Conservation (phyloP, 1,140 invertebrate genomes). For the Hylaeus anthracinus region DNA sequence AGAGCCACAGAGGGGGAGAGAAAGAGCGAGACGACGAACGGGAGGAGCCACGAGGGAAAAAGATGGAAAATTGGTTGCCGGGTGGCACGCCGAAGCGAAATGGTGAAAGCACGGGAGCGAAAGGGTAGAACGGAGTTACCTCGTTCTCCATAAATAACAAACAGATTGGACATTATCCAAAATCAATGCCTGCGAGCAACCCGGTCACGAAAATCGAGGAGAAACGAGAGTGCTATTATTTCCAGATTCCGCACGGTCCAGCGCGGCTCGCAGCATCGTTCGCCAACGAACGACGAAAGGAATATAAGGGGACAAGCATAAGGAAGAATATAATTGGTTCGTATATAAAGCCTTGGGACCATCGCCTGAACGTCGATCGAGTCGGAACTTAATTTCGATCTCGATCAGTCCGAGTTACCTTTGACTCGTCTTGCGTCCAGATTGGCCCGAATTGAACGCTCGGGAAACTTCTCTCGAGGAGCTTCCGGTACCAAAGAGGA, state of each 20-base stretch:
- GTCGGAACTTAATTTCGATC: constrained; percentile 51
- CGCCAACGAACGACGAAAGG: neutral
- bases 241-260: neutral
- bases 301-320: constrained; percentile 1
- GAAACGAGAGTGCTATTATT: constrained; percentile 39
- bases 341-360: constrained; percentile 31
- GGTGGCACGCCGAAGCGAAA: constrained; percentile 25
- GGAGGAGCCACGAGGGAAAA: neutral
- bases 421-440: constrained; percentile 44
- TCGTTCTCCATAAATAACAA: constrained; percentile 51
- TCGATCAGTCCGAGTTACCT: constrained; percentile 31
- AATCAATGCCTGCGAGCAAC: constrained; percentile 42
- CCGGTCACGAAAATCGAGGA: constrained; percentile 30
- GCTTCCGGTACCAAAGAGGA: constrained; percentile 46
- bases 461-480: constrained; percentile 48
- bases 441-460: constrained; percentile 56
- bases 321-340: constrained; percentile 36
- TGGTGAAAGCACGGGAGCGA: constrained; percentile 28
- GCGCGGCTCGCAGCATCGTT: neutral
- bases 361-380: constrained; percentile 5
- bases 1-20: neutral
- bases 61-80: constrained; percentile 28
- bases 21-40: neutral
- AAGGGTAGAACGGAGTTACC: constrained; percentile 29
- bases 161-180: constrained; percentile 55